Conservation (phyloP, 2,113 vertebrate species). For the Sprattus sprattus region DNA sequence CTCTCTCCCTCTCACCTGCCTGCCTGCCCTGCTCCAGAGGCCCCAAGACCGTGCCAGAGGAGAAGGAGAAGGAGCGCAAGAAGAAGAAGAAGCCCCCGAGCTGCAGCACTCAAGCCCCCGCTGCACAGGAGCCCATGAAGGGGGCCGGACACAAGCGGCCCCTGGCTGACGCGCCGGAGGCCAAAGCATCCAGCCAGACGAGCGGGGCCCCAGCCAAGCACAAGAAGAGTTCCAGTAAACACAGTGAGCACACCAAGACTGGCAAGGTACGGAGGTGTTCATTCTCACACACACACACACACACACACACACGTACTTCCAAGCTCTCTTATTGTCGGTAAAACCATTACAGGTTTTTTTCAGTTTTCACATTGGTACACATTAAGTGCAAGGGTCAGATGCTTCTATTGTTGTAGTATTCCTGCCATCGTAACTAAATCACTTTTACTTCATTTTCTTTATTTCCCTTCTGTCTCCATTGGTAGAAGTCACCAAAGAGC, state of each 20-base stretch:
- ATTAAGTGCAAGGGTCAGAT: too few species aligned
- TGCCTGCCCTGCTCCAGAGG: slow-evolving; percentile 56
- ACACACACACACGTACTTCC: neutral
- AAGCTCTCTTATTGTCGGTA: too few species aligned
- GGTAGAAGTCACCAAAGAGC: slow-evolving; percentile 70
- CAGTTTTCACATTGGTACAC: too few species aligned
- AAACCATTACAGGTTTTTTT: too few species aligned
- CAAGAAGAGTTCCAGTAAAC: slow-evolving; percentile 70
- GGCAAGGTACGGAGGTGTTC: slow-evolving; percentile 52
- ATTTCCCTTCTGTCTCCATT: neutral
- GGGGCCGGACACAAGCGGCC: slow-evolving; percentile 61
- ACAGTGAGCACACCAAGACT: slow-evolving; percentile 44
- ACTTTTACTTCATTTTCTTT: neutral
- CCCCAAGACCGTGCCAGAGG: slow-evolving; percentile 54
- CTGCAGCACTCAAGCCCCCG: slow-evolving; percentile 20
- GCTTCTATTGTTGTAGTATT: neutral
- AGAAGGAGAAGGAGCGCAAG: slow-evolving; percentile 50
- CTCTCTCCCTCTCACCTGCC: too few species aligned
- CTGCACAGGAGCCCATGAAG: slow-evolving; percentile 50
- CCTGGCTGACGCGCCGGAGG: slow-evolving; percentile 46
- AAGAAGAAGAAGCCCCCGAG: slow-evolving; percentile 59
- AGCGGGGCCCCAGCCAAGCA: slow-evolving; percentile 67
- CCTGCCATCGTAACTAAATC: neutral
- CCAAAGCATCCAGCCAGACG: slow-evolving; percentile 51
- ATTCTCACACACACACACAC: slow-evolving; percentile 10